Base-by-base conservation (phyloP, 2,888 invertebrate genomes). In the Ashinkailepas kermadecensis region DNA sequence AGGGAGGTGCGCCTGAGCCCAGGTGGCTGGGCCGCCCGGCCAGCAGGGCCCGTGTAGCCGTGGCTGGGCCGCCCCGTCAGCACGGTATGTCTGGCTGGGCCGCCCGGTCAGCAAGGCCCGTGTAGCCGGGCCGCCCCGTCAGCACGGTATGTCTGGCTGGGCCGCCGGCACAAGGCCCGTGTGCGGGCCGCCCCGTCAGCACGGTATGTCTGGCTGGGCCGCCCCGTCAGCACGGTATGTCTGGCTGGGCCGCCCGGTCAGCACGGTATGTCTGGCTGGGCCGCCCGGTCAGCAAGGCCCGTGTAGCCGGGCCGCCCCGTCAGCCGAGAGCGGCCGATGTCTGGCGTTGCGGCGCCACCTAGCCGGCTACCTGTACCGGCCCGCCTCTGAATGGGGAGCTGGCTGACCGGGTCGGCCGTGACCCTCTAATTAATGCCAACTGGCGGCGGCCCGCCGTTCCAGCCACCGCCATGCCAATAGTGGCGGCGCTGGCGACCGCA, bases 361-460 rank as follows among this genome's bases (percentile, higher is more conserved):
- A n/a, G 65, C 65, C 65, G 65, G n/a, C 23, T 10, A 8, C 65
- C 23, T 9, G 65, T 23, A 65, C n/a, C 23, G 10, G 65, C 18
- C 65, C n/a, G 65, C 65, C 23, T n/a, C 10, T 18, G 39, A 74
- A 21, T 18, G 54, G 23, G 13, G 39, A 74, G 8, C 13, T 39
- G 74, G 54, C 70, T 25, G 39, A 3, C 25, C 70, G 25, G 25
- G 13, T 10, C 74, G 74, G 23, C 74, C 74, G 23, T 74, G 74
- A 74, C 74, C 74, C 74, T 74, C 74, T 13, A 74, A 74, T 74
- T 74, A 74, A 74, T 74, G 74, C 74, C 74, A 74, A 74, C 74
- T 74, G 74, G 74, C 74, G 74, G 54, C 25, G 67, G 54, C 74
- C 21, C 74, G 65, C 23, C 65, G 74, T 25, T 74, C 74, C 74